Percentiles rank a stretch among this genome's conserved stretches.
Conservation (phyloP, 2,113 vertebrate genomes). For the Dermatemys mawii region DNA sequence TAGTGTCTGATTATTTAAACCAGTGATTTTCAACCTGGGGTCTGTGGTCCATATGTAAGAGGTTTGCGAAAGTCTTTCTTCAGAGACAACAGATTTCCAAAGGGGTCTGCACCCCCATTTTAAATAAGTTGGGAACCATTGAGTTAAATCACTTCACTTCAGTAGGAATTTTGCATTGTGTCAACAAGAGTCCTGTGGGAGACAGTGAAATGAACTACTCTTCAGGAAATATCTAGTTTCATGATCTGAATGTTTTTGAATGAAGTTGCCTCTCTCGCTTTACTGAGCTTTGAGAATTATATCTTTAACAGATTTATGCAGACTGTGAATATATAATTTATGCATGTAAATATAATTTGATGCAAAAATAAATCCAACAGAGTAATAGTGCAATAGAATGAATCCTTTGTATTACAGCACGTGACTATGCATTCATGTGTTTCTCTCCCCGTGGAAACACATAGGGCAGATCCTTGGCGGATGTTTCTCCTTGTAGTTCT, state of each 20-base stretch:
- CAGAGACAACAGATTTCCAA: neutral
- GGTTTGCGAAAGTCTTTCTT: neutral
- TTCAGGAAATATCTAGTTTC: neutral
- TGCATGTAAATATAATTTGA: neutral
- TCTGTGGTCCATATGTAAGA: neutral
- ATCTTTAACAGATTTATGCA: neutral
- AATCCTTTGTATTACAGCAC: neutral
- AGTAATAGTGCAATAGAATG: neutral
- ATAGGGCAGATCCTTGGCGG: neutral
- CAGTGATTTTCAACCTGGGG: neutral
- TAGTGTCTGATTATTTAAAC: neutral
- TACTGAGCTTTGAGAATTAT: neutral
- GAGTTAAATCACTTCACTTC: conserved; percentile 41
- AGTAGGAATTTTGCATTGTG: neutral
- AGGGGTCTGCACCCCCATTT: neutral
- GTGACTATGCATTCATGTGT: neutral
- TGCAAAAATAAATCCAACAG: neutral
- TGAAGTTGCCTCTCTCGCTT: conserved; percentile 9
- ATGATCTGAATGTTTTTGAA: conserved; percentile 9
- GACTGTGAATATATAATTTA: neutral
- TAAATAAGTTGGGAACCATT: neutral
- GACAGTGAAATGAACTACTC: neutral
- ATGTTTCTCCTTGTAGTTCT: neutral
- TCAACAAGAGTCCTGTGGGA: conserved; percentile 22
- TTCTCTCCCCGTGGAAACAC: neutral